Evolutionary conservation across 2,113 vertebrate genomes (phyloP), one percentile per base, ranked within the genome.

Genomic region (Scomber scombrus): DNA sequence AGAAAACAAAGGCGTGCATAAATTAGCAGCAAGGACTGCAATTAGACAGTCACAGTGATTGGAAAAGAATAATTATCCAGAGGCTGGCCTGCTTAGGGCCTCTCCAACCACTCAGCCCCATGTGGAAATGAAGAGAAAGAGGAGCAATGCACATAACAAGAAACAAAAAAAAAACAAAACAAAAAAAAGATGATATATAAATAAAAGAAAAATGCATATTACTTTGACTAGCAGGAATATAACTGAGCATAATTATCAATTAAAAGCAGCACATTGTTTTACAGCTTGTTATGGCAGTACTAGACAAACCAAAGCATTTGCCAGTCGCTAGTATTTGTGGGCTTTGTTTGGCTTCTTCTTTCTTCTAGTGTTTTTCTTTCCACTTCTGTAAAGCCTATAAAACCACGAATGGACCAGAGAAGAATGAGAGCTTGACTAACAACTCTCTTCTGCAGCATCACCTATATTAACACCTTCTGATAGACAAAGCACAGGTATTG

Each of bases 1-100:
- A 90, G 91, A 92, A 95, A 94, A 95, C 93, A 94, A 95, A 94
- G 90, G 85, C 89, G 78, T 86, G 89, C 87, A 94, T 95, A 95
- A 88, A 95, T 94, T 94, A 94, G 82, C 54, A 78, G 85, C 85
- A 51, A 66, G 75, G 80, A 78, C 90, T 92, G 92, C 91, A 94
- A 94, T 93, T 93, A 94, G 88, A 89, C 89, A 90, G 79, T 92
- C 87, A 83, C 91, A 88, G 89, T 91, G 92, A 93, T 93, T 91
- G 90, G 87, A 90, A 92, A 90, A 87, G 89, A 93, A 92, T 92
- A 91, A 94, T 94, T 93, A 91, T 88, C 85, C 80, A 64, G 80
- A 83, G 85, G 85, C 84, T 92, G 85, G 89, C 88, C 90, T 90
- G 88, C 87, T 90, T 87, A 23, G 71, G 84, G 82, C 71, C 78